Conservation (phyloP, 2,113 vertebrate genomes). For the Austrofundulus limnaeus region DNA sequence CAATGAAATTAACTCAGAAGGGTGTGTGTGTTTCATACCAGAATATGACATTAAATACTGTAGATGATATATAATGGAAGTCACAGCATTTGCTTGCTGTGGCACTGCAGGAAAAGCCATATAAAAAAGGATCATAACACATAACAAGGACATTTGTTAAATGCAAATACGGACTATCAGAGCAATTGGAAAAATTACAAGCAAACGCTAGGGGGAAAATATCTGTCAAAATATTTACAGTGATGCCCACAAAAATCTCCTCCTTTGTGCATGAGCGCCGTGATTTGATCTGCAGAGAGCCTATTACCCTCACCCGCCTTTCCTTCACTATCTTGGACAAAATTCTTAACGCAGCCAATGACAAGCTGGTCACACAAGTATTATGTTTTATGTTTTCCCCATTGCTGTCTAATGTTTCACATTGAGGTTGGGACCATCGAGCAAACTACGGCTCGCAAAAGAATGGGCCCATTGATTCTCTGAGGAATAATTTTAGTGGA, state of each 20-base stretch:
- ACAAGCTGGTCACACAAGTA: conserved; percentile 86
- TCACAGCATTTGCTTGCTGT: background rate
- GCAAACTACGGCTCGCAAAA: conserved; percentile 80
- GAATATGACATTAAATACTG: conserved; percentile 8
- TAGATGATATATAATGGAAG: background rate
- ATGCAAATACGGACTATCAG: no score
- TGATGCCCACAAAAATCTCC: conserved; percentile 30
- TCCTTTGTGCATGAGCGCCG: conserved; percentile 46
- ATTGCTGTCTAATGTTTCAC: conserved; percentile 85
- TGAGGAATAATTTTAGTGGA: conserved; percentile 82
- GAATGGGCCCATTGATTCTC: conserved; percentile 85
- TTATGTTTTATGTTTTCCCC: conserved; percentile 86
- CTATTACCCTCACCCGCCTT: conserved; percentile 51
- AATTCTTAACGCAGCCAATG: conserved; percentile 80
- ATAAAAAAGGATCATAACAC: conserved; percentile 4
- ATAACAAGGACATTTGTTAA: no score
- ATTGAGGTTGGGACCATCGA: conserved; percentile 80
- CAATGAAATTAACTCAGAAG: conserved; percentile 50
- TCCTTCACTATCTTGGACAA: conserved; percentile 73
- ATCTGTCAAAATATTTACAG: conserved; percentile 61
- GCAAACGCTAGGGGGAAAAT: background rate
- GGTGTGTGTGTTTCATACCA: conserved; percentile 53
- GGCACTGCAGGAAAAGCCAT: background rate
- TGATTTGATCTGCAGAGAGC: conserved; percentile 53
- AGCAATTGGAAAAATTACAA: background rate